These are phyloP conservation scores for Dysdera silvatica DNA, from an alignment of 1,140 invertebrate genomes.

Conservation along the genomic window DNA sequence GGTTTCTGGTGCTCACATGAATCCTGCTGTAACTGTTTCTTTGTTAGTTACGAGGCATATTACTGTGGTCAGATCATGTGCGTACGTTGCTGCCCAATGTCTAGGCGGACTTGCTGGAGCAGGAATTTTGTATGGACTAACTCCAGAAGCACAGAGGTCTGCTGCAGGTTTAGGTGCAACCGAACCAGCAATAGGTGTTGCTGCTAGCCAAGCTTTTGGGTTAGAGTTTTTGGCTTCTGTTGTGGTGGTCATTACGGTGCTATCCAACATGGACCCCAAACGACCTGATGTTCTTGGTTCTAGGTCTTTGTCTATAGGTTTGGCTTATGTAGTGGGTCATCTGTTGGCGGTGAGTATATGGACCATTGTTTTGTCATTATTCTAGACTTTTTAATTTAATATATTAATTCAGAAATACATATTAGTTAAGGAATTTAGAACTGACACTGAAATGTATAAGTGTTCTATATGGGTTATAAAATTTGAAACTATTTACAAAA, in stretches of 20 bases:
- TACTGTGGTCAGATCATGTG: constrained; percentile 37
- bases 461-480: too few species aligned
- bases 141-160: constrained; percentile 1
- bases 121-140: constrained; percentile 31
- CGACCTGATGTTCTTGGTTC: constrained; percentile 30
- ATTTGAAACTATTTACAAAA: too few species aligned
- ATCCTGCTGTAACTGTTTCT: constrained; percentile 43
- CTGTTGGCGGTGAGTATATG: constrained; percentile 52
- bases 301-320: constrained; percentile 48
- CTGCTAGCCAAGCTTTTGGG: constrained; percentile 33
- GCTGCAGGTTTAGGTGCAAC: constrained; percentile 38
- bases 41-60: constrained; percentile 42
- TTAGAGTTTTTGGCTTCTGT: constrained; percentile 36
- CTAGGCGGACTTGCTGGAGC: constrained; percentile 44
- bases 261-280: constrained; percentile 33
- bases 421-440: too few species aligned
- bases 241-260: constrained; percentile 34
- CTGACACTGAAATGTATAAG: too few species aligned
- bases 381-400: too few species aligned
- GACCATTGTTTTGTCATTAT: too few species aligned
- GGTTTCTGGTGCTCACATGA: constrained; percentile 46
- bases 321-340: constrained; percentile 52
- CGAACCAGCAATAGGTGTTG: constrained; percentile 8
- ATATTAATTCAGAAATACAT: too few species aligned
- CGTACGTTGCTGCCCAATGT: constrained; percentile 36